Evolutionary conservation across 1,140 invertebrate genomes (phyloP), one percentile per base, ranked within the genome.

Genomic region (Coenobita brevimanus): DNA sequence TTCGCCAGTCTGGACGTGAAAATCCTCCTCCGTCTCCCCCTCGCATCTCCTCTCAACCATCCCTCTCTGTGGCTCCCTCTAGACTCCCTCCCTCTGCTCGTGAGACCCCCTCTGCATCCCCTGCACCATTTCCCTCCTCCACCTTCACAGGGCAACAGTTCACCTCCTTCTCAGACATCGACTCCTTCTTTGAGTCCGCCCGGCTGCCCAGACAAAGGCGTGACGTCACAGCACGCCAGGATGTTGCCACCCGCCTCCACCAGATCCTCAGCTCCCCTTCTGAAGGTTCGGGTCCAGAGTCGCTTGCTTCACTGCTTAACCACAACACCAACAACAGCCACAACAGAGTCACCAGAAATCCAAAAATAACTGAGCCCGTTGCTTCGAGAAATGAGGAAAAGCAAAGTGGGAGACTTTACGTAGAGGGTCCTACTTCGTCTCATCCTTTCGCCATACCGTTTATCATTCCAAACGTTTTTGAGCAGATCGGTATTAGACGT

Each of bases 101-200:
- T 50, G 41, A 82, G 10, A 82, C 27, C 2, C 62, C 38, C 2
- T 6, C 36, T 24, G 54, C 30, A 1, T 24, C 36, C 79, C 67
- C 21, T 41, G 57, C 46, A 41, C 85, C 76, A 41, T 87, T 87
- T 57, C 50, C 85, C 27, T 80, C 76, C 24, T 8, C 73, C 6
- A 67, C 85, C 41, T 81, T 86, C 78, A 38, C 85, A 46, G 85
- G 85, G n/a, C 85, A 87, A 24, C 85, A 87, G 67, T 81, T 87
- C 50, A 30, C 4, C 6, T 54, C 76, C 2, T 79, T 80, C 43
- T 30, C 85, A 36, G 76, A 71, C 41, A 24, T 87, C 41, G 85
- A 81, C 76, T 38, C 64, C 41, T 87, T 87, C 75, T 87, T 80
- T 57, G 76, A 87, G 64, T 80, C 85, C 0, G 62, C 75, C 3